Evolutionary conservation across 30 jellyfish, hydroid and myxozoan species (phyloP), one percentile per base, ranked within the genome.

Genomic region (Pseudorhiza aurosa): DNA sequence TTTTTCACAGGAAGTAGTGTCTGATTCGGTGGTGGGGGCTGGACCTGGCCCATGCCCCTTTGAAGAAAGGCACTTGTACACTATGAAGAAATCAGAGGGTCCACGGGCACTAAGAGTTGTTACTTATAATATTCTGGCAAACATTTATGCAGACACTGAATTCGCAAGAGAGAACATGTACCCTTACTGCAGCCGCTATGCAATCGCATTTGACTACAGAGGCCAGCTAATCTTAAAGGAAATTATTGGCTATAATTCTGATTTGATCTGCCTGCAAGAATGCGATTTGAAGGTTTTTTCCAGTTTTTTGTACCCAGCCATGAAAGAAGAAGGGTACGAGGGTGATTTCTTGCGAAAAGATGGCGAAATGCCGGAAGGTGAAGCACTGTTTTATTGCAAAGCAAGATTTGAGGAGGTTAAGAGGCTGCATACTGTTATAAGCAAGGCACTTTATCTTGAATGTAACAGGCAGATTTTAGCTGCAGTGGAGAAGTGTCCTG

Each of bases 361-460:
- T 12, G 99, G 99, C 1, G 96, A 73, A 68, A 87, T 82, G 94
- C 96, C 97, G 1, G 99, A 93, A 53, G 99, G 99, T 0, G 99
- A 93, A 57, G 99, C 99, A 8, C 6, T 93, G 31, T 93, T 85
- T 76, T 81, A 27, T 58, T 21, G 59, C 44, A 26, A 26, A 24
- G 64, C 73, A 7, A 81, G 71, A 56, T 93, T 80, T 56, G 39
- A 65, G 8, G 49, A 45, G 12, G 33, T 80, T 12, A 40, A 68
- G 55, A 86, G 75, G 15, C 8, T 68, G 24, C 67, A 75, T 65
- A 74, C 87, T 32, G 28, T 87, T 15, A 42, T 86, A 1, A 75
- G 88, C 39, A 96, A 93, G 25, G 97, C 96, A 7, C 10, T 93
- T 8, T 26, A 80, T 19, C 28, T 71, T 39, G 63, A 63, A 25